Base-by-base conservation (phyloP, 2,888 invertebrate genomes). In the Platerodrilus igneus region DNA sequence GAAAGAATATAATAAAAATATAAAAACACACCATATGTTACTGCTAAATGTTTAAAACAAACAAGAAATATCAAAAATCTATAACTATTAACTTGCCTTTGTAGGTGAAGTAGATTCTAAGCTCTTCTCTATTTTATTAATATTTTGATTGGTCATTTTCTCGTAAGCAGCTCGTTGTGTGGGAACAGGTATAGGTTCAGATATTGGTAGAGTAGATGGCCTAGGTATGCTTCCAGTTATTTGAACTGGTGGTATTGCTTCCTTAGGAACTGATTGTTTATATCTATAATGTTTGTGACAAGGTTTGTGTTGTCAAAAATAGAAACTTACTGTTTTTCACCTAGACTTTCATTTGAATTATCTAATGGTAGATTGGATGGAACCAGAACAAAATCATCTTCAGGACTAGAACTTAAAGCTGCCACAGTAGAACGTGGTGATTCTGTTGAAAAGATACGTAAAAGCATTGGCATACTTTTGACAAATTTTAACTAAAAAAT, bases 381-480 rank as follows among this genome's bases (percentile, higher is more conserved):
- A 57, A 88, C 86, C 66, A 88, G 72, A 58, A 88, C 88, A 72
- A 86, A 88, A 71, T 86, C 87, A 69, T 87, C 85, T 64, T 86
- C 86, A 51, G 82, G 83, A 57, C 83, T 83, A 62, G 75, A 73
- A 57, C 71, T 73, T 45, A 68, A 56, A 21, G 63, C 58, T 16
- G 55, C 62, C 51, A 63, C 57, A 41, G 63, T 58, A 16, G 4
- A 32, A 54, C 60, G 57, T 29, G 68, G 67, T 41, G 67, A 67
- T 58, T 68, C 68, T 67, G 56, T 49, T 58, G 61, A 49, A 11
- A 35, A 41, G 32, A 23, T 39, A 20, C 6, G n/a, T n/a, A n/a
- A n/a, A n/a, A n/a, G n/a, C n/a, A n/a, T n/a, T n/a, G n/a, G n/a
- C n/a, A n/a, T n/a, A n/a, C n/a, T n/a, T n/a, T n/a, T n/a, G n/a